Percentiles rank a stretch among this genome's conserved stretches.
Conservation (phyloP, 2,797 vertebrate species). For the Champsocephalus gunnari region DNA sequence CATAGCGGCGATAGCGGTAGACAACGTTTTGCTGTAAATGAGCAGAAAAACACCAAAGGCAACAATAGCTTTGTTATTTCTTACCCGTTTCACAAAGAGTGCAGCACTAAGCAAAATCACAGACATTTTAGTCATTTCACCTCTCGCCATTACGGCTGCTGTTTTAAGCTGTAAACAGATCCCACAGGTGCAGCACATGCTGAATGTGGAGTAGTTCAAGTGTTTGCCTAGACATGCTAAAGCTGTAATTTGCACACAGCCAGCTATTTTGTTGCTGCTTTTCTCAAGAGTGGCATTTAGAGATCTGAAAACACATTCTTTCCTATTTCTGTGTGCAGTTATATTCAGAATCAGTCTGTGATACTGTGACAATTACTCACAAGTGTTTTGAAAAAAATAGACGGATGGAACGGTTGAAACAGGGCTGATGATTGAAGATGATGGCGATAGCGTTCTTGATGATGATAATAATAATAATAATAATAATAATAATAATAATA, state of each 20-base stretch:
- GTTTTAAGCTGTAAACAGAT: slow-evolving; percentile 42
- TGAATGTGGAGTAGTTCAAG: slow-evolving; percentile 26
- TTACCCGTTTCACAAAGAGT: slow-evolving; percentile 30
- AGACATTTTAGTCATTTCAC: slow-evolving; percentile 49
- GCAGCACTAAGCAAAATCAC: slow-evolving; percentile 34
- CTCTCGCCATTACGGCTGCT: slow-evolving; percentile 14
- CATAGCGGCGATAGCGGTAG: slow-evolving; percentile 13
- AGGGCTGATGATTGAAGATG: slow-evolving; percentile 41
- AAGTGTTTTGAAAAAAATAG: background rate
- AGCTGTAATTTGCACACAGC: slow-evolving; percentile 50
- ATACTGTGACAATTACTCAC: slow-evolving; percentile 28
- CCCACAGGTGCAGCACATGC: slow-evolving; percentile 53
- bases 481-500: no score
- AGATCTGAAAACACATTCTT: slow-evolving; percentile 18
- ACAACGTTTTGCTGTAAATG: slow-evolving; percentile 47
- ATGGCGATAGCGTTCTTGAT: slow-evolving; percentile 27
- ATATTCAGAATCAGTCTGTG: slow-evolving; percentile 3
- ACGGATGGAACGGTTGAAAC: slow-evolving; percentile 42
- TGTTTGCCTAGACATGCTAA: slow-evolving; percentile 34
- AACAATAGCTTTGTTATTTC: slow-evolving; percentile 47
- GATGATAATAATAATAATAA: background rate
- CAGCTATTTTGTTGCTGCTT: slow-evolving; percentile 47
- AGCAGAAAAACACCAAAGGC: slow-evolving; percentile 43
- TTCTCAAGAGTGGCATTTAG: slow-evolving; percentile 15
- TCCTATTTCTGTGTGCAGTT: slow-evolving; percentile 4